Evolutionary conservation across 2,113 vertebrate species (phyloP), one percentile per base, ranked within the genome.

Genomic region (Ursus arctos): DNA sequence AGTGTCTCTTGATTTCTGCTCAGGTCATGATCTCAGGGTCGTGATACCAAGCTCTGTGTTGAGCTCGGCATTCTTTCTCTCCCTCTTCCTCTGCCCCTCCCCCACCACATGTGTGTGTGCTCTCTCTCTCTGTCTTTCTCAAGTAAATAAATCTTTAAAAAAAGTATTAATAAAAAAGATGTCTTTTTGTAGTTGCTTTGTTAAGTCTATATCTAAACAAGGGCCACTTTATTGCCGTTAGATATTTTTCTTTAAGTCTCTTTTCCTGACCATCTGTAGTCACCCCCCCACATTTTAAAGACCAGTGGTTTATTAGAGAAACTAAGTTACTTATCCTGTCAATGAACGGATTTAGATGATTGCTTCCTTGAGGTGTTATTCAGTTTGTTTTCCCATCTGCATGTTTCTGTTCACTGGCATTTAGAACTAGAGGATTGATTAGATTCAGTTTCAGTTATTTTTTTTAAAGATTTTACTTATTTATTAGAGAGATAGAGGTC

Each of bases 251-350:
- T 97, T 81, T 79, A 71, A 72, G 31, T 51, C 47, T 76, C 19
- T 76, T 88, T 89, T 83, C 57, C 47, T 79, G 57, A 55, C 9
- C 26, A 16, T 80, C 26, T 69, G 28, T 81, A 86, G 18, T 14
- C 36, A 3, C 16, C 28, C 12, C 19, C 67, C 18, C 15, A 16
- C 22, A 43, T 86, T 95, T 85, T 85, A 71, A 97, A 95, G 12
- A 90, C 12, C 21, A 72, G n/a, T 72, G 72, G 77, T 79, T 71
- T 92, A 63, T 92, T 89, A 82, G 43, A 79, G 77, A 97, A 97
- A 71, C 26, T 43, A 63, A 55, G 16, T 93, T 16, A 47, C 79
- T 92, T 71, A 26, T 90, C 51, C 33, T 67, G n/a, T 43, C 61
- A 65, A 76, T 21, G 76, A 83, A 76, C 86, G 81, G 33, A 87